Evolutionary conservation across 2,888 invertebrate species (phyloP).

Genomic region (Ametastegia equiseti): DNA sequence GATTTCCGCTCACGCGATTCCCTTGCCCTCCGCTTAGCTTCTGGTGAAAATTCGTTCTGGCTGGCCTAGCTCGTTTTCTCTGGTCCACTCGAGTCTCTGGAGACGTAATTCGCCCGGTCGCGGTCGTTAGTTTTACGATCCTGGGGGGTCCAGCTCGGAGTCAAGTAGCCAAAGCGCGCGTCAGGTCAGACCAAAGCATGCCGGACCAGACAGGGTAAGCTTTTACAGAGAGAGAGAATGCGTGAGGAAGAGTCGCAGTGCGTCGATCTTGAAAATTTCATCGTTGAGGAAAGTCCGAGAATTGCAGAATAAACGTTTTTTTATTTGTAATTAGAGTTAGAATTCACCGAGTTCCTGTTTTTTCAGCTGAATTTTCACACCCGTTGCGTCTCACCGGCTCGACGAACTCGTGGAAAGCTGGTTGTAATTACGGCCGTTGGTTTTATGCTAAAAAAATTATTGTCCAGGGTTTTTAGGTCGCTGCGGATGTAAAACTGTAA

Average conservation of each 20-base stretch:
- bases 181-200: neutral
- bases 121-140: conserved; percentile 30
- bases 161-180: conserved; percentile 7
- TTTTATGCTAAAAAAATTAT: neutral
- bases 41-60: neutral
- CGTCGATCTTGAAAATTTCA: neutral
- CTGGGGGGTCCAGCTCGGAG: conserved; percentile 2
- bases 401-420: neutral
- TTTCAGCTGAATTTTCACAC: neutral
- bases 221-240: neutral
- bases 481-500: neutral
- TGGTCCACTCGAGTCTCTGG: conserved; percentile 15
- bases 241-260: too few species aligned
- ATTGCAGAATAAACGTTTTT: neutral
- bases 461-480: neutral
- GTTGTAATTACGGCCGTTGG: neutral
- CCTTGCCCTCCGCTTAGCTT: neutral
- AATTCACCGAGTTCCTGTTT: too few species aligned
- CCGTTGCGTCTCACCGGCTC: neutral
- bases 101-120: conserved; percentile 20
- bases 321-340: too few species aligned
- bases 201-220: neutral
- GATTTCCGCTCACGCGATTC: neutral
- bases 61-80: neutral
- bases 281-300: neutral